phyloP scores from a whole-genome alignment of 2,113 vertebrate species.

The Siphamia tubifer region DNA sequence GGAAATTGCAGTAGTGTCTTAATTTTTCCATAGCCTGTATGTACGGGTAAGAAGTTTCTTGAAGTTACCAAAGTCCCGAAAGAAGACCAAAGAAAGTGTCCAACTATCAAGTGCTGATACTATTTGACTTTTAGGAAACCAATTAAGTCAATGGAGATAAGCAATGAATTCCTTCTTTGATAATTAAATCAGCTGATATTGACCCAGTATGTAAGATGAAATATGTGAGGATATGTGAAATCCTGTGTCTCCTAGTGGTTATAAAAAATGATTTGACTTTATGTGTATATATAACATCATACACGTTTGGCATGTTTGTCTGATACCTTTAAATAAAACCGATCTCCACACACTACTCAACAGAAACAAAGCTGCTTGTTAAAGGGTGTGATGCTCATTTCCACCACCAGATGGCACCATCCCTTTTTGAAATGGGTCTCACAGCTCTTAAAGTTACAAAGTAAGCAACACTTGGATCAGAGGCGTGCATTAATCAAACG shows the following conservation, averaged over 20 bases:
- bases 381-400: conserved; percentile 8
- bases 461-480: too few relatives aligned
- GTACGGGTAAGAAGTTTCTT: neutral
- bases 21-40: too few relatives aligned
- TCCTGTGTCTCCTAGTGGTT: too few relatives aligned
- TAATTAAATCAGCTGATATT: neutral
- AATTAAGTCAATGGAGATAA: neutral
- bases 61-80: conserved; percentile 8
- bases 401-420: conserved; percentile 53
- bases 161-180: neutral
- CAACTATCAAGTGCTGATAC: too few relatives aligned
- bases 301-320: too few relatives aligned
- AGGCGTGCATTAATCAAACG: neutral
- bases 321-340: too few relatives aligned
- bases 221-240: too few relatives aligned
- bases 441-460: neutral
- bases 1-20: too few relatives aligned
- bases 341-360: too few relatives aligned
- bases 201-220: neutral
- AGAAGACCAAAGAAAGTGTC: conserved; percentile 22
- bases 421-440: neutral
- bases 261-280: neutral
- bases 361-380: neutral
- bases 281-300: too few relatives aligned
- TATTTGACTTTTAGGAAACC: neutral